Conservation (phyloP, 2,797 vertebrate genomes). For the Avahi laniger region DNA sequence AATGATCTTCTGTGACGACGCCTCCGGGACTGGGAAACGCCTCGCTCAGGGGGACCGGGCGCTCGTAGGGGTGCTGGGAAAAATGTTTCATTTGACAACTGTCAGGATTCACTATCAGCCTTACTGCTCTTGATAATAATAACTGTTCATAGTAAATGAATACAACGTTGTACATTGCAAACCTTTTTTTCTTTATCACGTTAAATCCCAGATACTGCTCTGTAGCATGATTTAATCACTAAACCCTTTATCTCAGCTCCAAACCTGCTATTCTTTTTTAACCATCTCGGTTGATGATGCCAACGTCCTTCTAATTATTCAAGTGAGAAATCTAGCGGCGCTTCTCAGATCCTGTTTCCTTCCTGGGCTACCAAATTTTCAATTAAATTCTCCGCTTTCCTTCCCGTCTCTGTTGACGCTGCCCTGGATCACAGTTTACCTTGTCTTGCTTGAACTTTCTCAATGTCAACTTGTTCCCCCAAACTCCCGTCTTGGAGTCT, state of each 20-base stretch:
- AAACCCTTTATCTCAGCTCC: neutral
- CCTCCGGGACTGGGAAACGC: no score
- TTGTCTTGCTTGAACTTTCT: neutral
- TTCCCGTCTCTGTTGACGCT: neutral
- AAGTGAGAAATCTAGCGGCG: neutral
- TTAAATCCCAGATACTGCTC: neutral
- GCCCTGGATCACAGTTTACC: accelerated
- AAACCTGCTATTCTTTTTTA: neutral
- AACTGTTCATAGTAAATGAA: neutral
- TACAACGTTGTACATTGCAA: neutral
- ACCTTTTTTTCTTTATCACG: neutral
- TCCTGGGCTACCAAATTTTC: neutral
- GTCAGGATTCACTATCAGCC: neutral
- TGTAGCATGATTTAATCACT: neutral
- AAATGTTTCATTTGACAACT: neutral
- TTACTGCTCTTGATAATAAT: neutral
- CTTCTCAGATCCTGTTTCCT: neutral
- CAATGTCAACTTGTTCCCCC: neutral
- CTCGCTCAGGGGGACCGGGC: accelerated
- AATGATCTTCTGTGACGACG: neutral
- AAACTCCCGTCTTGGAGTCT: neutral
- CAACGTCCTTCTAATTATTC: neutral
- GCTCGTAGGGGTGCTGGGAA: no score
- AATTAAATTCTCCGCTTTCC: neutral
- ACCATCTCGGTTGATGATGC: neutral